A percentile compares a stretch with the other conserved stretches of the same genome.
Conservation (phyloP, 2,888 invertebrate species). For the Osedax fenrisi region DNA sequence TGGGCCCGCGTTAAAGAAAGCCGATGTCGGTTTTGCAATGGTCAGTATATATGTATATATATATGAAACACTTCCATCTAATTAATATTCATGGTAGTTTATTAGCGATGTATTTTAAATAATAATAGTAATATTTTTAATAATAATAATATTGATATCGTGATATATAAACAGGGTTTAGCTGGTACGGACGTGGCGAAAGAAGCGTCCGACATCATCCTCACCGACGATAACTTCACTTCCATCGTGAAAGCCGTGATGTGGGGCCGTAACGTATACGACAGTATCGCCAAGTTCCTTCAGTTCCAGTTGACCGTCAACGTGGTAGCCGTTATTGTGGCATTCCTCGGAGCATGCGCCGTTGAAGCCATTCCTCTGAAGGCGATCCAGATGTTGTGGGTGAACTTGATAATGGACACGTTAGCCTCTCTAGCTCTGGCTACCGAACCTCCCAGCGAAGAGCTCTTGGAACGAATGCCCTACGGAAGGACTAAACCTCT, state of each 20-base stretch:
- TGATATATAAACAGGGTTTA: constrained; percentile 63
- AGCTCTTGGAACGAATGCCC: constrained; percentile 80
- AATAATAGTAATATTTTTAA: not conserved
- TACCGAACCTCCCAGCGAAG: constrained; percentile 86
- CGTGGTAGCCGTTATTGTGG: constrained; percentile 93
- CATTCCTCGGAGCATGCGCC: constrained; percentile 94
- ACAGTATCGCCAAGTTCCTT: constrained; percentile 96
- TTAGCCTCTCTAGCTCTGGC: constrained; percentile 89
- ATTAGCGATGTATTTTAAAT: no score
- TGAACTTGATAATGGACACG: constrained; percentile 97
- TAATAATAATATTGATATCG: not conserved
- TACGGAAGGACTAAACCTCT: constrained; percentile 95
- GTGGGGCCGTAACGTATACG: constrained; percentile 99
- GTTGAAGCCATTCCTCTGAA: constrained; percentile 84
- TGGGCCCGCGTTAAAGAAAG: constrained; percentile 86
- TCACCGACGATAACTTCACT: constrained; percentile 97
- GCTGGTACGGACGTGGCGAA: constrained; percentile 99
- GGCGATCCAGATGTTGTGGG: constrained; percentile 99
- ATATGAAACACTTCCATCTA: no score
- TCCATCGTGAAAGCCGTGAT: constrained; percentile 98
- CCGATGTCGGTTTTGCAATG: constrained; percentile 98
- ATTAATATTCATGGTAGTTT: no score
- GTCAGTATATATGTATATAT: no score
- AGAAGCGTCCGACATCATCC: constrained; percentile 95
- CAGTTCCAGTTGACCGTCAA: constrained; percentile 99